phyloP scores from a whole-genome alignment of 2,888 invertebrate genomes.

The Pharmacophagus antenor region DNA sequence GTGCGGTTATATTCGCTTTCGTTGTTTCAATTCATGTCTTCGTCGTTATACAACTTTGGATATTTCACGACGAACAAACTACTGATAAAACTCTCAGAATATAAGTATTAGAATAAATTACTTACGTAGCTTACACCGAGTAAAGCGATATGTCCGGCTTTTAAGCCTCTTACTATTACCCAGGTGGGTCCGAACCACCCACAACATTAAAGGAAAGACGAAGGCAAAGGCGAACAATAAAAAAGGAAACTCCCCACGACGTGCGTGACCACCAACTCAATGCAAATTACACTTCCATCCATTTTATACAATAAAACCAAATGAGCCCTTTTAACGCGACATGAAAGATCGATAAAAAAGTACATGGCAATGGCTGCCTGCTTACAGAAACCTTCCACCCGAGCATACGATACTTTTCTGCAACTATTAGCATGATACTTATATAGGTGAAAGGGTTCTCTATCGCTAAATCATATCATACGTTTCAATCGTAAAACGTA shows the following conservation, averaged over 20 bases:
- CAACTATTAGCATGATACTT: constrained; percentile 28
- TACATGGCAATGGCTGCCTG: constrained; percentile 42
- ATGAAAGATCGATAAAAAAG: constrained; percentile 72
- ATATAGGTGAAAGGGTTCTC: background rate
- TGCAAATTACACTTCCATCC: constrained; percentile 78
- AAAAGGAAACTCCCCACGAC: constrained; percentile 59
- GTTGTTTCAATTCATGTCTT: no score
- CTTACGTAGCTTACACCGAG: constrained; percentile 16
- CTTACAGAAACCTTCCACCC: constrained; percentile 31
- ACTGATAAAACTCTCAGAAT: background rate
- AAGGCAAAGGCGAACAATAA: constrained; percentile 66
- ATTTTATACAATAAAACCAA: constrained; percentile 78
- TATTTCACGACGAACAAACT: background rate
- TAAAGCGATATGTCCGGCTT: constrained; percentile 32
- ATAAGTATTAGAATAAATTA: constrained; percentile 3
- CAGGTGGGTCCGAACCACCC: constrained; percentile 48
- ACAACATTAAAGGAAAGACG: constrained; percentile 58
- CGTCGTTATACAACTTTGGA: background rate
- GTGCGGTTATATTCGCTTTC: no score
- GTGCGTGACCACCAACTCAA: constrained; percentile 76
- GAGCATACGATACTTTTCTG: constrained; percentile 31
- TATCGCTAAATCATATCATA: no score
- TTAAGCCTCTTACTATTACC: constrained; percentile 32
- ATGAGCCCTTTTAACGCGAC: constrained; percentile 78
- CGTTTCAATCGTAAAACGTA: no score